These are phyloP conservation scores for Hepsetus odoe DNA, from an alignment of 2,113 vertebrate species.

Conservation along the genomic window DNA sequence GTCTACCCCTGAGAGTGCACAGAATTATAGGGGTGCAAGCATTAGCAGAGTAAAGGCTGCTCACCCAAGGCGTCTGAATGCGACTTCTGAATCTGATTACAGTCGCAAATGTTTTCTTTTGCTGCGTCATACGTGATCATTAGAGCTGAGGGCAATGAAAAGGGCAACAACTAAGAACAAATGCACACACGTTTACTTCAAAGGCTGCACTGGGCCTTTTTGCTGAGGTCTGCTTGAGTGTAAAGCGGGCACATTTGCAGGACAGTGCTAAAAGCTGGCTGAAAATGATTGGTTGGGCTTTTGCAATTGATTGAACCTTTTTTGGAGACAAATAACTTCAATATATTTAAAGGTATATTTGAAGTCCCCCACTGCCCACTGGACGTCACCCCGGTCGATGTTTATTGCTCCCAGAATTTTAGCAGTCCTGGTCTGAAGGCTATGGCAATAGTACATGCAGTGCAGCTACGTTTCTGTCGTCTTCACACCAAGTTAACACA, in stretches of 20 bases:
- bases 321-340: not conserved
- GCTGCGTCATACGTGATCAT: conserved; percentile 6
- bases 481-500: conserved; percentile 4
- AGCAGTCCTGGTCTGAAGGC: not conserved
- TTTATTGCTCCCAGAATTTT: not conserved
- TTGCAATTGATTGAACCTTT: not conserved
- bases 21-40: not conserved
- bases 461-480: not conserved
- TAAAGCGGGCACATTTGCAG: not conserved
- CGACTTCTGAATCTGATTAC: conserved; percentile 35
- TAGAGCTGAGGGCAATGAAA: conserved; percentile 46
- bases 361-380: not conserved
- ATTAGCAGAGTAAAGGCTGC: conserved; percentile 5
- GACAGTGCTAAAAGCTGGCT: not conserved
- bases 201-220: conserved; percentile 17
- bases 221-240: not conserved
- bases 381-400: no score
- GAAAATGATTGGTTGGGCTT: not conserved
- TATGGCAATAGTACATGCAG: not conserved
- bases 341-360: not conserved
- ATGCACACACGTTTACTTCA: not conserved
- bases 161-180: conserved; percentile 45
- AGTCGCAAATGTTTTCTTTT: conserved; percentile 29
- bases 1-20: not conserved
- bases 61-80: no score